Percentiles rank a stretch among this genome's conserved stretches.
phyloP scores from a whole-genome alignment of 2,113 vertebrate genomes.

The Todiramphus saurophagus region DNA sequence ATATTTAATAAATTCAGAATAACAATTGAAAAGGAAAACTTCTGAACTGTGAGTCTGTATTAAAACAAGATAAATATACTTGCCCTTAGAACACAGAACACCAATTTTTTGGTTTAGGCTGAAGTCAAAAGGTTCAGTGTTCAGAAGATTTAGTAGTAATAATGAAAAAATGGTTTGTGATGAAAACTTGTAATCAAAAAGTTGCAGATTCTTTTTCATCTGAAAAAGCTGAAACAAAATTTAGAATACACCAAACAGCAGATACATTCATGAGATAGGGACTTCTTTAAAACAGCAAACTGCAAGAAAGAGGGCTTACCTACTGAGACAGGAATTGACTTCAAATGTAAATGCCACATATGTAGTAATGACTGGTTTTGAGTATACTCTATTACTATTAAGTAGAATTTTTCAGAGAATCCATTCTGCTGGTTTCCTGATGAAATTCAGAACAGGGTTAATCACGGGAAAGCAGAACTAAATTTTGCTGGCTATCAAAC shows the following conservation, averaged over 20 bases:
- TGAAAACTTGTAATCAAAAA: background rate
- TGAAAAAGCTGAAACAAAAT: background rate
- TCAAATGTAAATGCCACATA: conserved; percentile 96
- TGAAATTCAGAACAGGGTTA: background rate
- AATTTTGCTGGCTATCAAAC: background rate
- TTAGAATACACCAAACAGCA: background rate
- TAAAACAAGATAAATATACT: background rate
- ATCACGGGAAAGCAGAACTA: background rate
- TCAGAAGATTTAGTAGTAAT: background rate
- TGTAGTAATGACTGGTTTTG: conserved; percentile 84
- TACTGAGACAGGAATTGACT: conserved; percentile 83
- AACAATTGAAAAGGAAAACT: background rate
- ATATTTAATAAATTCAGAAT: background rate
- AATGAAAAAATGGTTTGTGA: background rate
- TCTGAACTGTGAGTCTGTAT: background rate
- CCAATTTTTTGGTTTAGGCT: background rate
- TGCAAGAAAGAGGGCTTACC: conserved; percentile 75
- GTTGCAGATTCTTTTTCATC: background rate
- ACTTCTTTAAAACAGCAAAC: background rate
- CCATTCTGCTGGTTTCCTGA: conserved; percentile 71
- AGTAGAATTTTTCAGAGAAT: conserved; percentile 92
- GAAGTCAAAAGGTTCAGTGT: background rate
- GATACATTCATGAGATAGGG: background rate
- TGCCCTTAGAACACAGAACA: background rate
- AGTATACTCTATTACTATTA: conserved; percentile 89